phyloP scores from a whole-genome alignment of 2,113 vertebrate genomes.

The Albula glossodonta region DNA sequence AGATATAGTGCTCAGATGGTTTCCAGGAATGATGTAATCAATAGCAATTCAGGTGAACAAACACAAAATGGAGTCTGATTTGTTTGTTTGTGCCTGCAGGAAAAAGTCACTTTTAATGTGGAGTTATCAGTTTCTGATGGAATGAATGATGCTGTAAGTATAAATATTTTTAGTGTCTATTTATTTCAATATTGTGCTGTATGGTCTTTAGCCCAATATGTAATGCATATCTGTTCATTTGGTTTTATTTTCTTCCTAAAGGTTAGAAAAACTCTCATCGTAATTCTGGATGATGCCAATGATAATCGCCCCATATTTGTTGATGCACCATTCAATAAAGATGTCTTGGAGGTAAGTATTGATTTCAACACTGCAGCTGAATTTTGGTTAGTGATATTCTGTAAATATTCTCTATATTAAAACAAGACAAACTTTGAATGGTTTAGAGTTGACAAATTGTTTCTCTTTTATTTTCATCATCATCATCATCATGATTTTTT shows the following conservation, averaged over 20 bases:
- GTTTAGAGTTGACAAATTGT: not conserved
- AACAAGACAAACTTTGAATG: not conserved
- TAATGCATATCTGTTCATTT: not conserved
- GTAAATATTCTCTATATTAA: not conserved
- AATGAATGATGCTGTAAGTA: not conserved
- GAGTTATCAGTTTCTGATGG: slow-evolving; percentile 7
- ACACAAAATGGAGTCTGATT: not conserved
- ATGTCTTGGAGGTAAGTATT: slow-evolving; percentile 69
- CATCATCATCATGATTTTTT: not conserved
- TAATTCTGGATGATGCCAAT: slow-evolving; percentile 70
- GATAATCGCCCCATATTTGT: slow-evolving; percentile 74
- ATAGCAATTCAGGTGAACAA: no score
- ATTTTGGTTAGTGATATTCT: not conserved
- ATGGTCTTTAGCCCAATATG: not conserved
- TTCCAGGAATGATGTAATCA: not conserved
- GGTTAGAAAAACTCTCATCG: fast-evolving
- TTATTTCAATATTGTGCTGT: not conserved
- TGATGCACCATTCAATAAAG: slow-evolving; percentile 48
- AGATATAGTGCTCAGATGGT: no score
- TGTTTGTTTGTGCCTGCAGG: not conserved
- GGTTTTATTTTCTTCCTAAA: slow-evolving; percentile 50
- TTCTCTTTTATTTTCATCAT: not conserved
- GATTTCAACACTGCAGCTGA: not conserved
- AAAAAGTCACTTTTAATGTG: not conserved
- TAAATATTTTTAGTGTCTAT: not conserved